Percentiles rank a stretch among this genome's conserved stretches.
Evolutionary conservation across 2,797 vertebrate species (phyloP).

Genomic region (Poeciliopsis presidionis): DNA sequence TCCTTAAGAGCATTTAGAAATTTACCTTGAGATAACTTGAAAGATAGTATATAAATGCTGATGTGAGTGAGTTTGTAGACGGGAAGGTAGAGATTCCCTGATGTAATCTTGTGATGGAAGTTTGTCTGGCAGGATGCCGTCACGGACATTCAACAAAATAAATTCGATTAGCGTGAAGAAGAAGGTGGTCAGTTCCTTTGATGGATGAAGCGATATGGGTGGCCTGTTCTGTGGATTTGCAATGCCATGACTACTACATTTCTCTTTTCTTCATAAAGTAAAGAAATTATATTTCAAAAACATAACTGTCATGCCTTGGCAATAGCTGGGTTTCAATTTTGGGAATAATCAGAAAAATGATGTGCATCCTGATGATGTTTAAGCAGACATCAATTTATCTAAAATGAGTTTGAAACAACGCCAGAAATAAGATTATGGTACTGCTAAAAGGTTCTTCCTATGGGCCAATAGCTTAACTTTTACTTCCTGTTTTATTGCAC

Average conservation of each 20-base stretch:
- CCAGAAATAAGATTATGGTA: too few species aligned
- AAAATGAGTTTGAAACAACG: background rate
- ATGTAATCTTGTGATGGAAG: slow-evolving; percentile 64
- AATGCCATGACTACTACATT: background rate
- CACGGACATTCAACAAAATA: slow-evolving; percentile 75
- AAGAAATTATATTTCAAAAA: slow-evolving; percentile 11
- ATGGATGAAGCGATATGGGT: slow-evolving; percentile 43
- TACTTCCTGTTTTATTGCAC: background rate
- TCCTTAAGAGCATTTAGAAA: slow-evolving; percentile 63
- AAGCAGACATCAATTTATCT: background rate
- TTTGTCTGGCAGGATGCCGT: slow-evolving; percentile 51
- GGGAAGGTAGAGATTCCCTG: slow-evolving; percentile 23
- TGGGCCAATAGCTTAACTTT: background rate
- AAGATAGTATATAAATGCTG: slow-evolving; percentile 15
- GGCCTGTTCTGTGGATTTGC: slow-evolving; percentile 15
- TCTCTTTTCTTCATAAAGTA: background rate
- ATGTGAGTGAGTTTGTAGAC: slow-evolving; percentile 24
- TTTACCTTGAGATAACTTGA: slow-evolving; percentile 13
- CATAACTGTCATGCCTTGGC: background rate
- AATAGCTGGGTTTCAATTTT: background rate
- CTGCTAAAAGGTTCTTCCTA: too few species aligned
- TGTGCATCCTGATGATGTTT: background rate
- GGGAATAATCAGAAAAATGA: background rate
- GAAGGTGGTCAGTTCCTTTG: slow-evolving; percentile 47
- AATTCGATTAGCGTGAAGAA: slow-evolving; percentile 78